Evolutionary conservation across 2,113 vertebrate genomes (phyloP), one percentile per base, ranked within the genome.

Genomic region (Ia io): DNA sequence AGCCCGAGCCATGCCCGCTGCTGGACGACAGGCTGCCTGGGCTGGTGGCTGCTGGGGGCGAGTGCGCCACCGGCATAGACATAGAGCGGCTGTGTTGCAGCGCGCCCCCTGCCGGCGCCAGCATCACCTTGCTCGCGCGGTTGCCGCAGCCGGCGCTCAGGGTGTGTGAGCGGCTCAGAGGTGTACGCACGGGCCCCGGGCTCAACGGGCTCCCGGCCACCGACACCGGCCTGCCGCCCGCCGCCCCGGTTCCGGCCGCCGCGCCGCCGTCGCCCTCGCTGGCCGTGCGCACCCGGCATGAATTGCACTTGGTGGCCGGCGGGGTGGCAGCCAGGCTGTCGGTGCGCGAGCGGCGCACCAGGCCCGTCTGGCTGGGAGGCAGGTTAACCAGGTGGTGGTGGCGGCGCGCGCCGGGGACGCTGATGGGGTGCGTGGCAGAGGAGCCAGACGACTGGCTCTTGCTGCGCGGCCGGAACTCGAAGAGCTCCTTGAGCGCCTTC

Each of bases 401-500:
- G 93, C 98, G 98, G 94, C 98, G 99, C 87, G 98, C 99, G 35
- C 98, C 99, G 97, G 98, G 98, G 97, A 99, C 91, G 92, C 99
- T 97, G 98, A 99, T 96, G 98, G 99, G 95, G 98, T 99, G 98
- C 87, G 99, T 98, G 70, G 98, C 98, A 1, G 98, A 98, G 0
- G 98, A 98, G 4, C 98, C 98, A 0, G 99, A 99, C 0, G 99
- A 99, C 98, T 99, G 99, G 98, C 99, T 99, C 96, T 99, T 99
- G 98, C 99, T 99, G 96, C 99, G 99, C 74, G 99, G 99, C 18
- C 99, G 99, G 97, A 99, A 99, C 94, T 99, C 99, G 74, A 99
- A 99, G 88, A 99, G 98, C 98, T 99, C 99, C 98, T 99, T 99
- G 98, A 99, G 99, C 6, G 99, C 99, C 97, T 99, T 99, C 99